phyloP scores from a whole-genome alignment of 2,797 vertebrate genomes.

The Xenentodon cancila region DNA sequence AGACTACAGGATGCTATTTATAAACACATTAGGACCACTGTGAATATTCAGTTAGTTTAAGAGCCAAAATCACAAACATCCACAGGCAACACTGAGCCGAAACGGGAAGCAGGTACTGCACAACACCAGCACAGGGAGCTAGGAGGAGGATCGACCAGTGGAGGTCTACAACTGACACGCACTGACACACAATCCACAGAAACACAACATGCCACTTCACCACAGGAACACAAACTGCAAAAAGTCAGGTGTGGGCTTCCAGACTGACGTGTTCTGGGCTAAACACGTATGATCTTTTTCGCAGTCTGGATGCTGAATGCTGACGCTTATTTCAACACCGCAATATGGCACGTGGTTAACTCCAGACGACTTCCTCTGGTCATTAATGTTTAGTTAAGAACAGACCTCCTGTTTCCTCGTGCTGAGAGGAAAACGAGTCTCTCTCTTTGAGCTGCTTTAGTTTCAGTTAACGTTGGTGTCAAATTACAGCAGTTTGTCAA shows the following conservation, averaged over 20 bases:
- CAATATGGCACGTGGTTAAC: conserved; percentile 11
- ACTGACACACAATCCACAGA: conserved; percentile 60
- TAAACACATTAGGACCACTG: conserved; percentile 26
- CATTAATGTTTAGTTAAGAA: conserved; percentile 14
- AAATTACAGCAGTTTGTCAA: conserved; percentile 6
- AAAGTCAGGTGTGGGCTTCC: conserved; percentile 21
- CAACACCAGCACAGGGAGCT: conserved; percentile 61
- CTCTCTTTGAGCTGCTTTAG: conserved; percentile 9
- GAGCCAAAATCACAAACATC: conserved; percentile 61
- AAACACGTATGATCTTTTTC: background rate
- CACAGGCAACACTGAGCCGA: conserved; percentile 65
- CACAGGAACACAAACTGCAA: conserved; percentile 37
- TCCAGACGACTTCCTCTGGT: conserved; percentile 18
- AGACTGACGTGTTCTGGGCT: conserved; percentile 1
- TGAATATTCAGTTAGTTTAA: background rate
- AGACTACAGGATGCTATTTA: background rate
- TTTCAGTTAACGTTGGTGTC: conserved; percentile 2
- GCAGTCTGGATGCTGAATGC: conserved; percentile 12
- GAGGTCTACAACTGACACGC: conserved; percentile 27
- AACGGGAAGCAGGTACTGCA: conserved; percentile 49
- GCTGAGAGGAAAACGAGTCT: conserved; percentile 5
- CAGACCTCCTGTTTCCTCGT: conserved; percentile 5
- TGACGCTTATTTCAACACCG: conserved; percentile 2
- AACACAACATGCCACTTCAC: conserved; percentile 65
- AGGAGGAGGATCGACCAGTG: conserved; percentile 39